Base-by-base conservation (phyloP, 1,140 invertebrate species). In the Oedothorax gibbosus region DNA sequence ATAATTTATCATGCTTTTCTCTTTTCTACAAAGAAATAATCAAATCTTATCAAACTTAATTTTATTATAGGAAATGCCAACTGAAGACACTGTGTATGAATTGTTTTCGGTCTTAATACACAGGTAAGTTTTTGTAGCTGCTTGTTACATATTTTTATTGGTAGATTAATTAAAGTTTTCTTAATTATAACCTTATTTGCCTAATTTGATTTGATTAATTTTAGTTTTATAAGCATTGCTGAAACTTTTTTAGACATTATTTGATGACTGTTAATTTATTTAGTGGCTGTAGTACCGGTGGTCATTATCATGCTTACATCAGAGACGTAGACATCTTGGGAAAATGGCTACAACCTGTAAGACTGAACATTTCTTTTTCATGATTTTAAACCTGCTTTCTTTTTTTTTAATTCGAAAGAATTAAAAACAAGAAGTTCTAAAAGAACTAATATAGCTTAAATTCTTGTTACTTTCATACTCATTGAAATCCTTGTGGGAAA, bases 301-400 rank as follows among this genome's bases (percentile, higher is more conserved):
- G 85, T 21, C 85, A 86, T 75, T 86, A 86, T 49, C 85, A 86
- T 71, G 79, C 85, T 49, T 86, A 76, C 53, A 86, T 86, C 62
- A 66, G 79, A 20, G 85, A 86, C 82, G 72, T 86, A 14, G 85
- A 86, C 77, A 68, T 20, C 35, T 77, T 86, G 20, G 85, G 85
- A 77, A 86, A 82, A 64, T 86, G 85, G 85, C 15, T 62, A 8
- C 53, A 71, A 49, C 78, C 71, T 14, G 76, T 86, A 56, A 75
- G 73, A 78, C 53, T 56, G 51, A 12, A 62, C 35, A 35, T 35
- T 35, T 35, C 5, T 35, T 35, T 35, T 62, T 62, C 6, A 6
- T 15, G 18, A 62, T 62, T 12, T 62, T 62, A 2, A 62, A 3
- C 18, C 6, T 62, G 2, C 12, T 15, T 2, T 18, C 6, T 62